Base-by-base conservation (phyloP, 2,888 invertebrate genomes). In the Gibbula magus region DNA sequence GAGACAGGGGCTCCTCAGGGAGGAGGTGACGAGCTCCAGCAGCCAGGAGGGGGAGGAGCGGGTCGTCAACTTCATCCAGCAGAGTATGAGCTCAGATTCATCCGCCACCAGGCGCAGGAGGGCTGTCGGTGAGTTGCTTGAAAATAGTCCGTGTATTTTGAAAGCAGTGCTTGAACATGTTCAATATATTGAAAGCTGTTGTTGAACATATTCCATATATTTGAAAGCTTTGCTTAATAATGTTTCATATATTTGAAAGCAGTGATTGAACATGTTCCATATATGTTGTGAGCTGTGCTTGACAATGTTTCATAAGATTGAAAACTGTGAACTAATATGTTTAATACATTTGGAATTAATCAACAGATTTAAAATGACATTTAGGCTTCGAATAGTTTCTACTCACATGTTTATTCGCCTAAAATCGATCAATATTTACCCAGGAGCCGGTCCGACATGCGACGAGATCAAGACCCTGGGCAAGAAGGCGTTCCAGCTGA, bases 1-100 rank as follows among this genome's bases (percentile, higher is more conserved):
- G 13, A 80, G 79, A 73, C 81, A 82, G 35, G 84, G 84, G 4
- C 81, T 84, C 32, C 70, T 56, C 67, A 66, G 83, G 18, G 84
- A 84, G 51, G 79, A 77, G 61, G 51, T 54, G n/a, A 29, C 20
- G 3, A 32, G 22, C 35, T 20, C n/a, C 18, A n/a, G 32, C 7
- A 45, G 45, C 13, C 5, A 10, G 45, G 77, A 61, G 22, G 66
- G 61, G 18, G 29, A 39, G n/a, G 45, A 77, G 39, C 18, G 29
- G 51, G 22, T 77, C 22, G 66, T 77, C 18, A 39, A 77, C 13
- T n/a, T 61, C 25, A 51, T 54, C 18, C 77, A 56, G 78, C 75
- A 45, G 75, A 79, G 77, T 67, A 20, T 75, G 75, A 75, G 18
- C 66, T 61, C 53, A 77, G 81, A 66, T 67, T 66, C 22, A 67